phyloP scores from a whole-genome alignment of 2,888 invertebrate species.

The Andrena hattorfiana region DNA sequence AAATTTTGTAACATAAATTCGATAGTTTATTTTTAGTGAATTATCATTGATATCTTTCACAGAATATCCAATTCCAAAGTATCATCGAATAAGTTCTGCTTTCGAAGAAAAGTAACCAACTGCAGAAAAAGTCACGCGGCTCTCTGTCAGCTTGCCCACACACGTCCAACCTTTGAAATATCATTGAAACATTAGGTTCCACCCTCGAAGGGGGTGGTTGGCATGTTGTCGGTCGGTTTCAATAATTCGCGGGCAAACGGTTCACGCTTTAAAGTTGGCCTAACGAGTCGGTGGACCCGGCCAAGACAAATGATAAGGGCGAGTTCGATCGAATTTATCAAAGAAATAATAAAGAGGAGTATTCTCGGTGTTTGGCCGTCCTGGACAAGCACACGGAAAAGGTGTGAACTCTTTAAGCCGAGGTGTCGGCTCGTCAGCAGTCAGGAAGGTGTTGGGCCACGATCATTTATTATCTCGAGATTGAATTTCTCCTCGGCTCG shows the following conservation, averaged over 20 bases:
- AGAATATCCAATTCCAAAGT: no score
- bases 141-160: neutral
- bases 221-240: slow-evolving; percentile 1
- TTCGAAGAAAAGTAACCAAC: neutral
- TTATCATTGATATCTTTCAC: no score
- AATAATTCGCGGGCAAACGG: slow-evolving; percentile 6
- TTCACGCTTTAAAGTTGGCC: neutral
- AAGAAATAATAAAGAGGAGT: slow-evolving; percentile 71
- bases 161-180: neutral
- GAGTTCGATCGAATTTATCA: slow-evolving; percentile 71
- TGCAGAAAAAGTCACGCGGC: neutral
- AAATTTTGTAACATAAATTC: neutral
- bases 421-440: slow-evolving; percentile 80
- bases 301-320: slow-evolving; percentile 70
- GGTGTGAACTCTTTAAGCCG: slow-evolving; percentile 83
- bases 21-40: no score
- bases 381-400: slow-evolving; percentile 72
- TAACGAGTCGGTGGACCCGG: slow-evolving; percentile 23
- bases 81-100: neutral
- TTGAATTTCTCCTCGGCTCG: slow-evolving; percentile 84
- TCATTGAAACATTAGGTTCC: neutral
- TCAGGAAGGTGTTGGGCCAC: slow-evolving; percentile 83
- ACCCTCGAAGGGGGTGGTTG: slow-evolving; percentile 11
- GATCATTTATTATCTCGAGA: slow-evolving; percentile 85
- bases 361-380: slow-evolving; percentile 60